Percentiles rank a stretch among this genome's conserved stretches.
These are phyloP conservation scores for Heteromormyrus szaboi DNA, from an alignment of 2,797 vertebrate species.

Conservation along the genomic window DNA sequence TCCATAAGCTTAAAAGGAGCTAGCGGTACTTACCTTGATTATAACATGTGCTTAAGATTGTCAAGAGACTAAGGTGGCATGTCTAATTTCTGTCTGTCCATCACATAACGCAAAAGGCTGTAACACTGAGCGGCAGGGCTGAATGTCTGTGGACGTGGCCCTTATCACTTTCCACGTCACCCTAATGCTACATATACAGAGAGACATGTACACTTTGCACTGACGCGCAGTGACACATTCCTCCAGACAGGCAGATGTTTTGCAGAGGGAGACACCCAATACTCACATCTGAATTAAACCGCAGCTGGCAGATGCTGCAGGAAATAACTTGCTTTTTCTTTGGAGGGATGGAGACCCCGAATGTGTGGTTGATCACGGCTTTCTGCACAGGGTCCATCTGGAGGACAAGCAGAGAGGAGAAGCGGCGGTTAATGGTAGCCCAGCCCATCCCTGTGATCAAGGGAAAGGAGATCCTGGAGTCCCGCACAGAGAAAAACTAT, in stretches of 20 bases:
- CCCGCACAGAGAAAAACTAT: background rate
- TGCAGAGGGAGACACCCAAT: slow-evolving; percentile 27
- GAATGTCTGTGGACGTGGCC: background rate
- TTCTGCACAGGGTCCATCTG: slow-evolving; percentile 99
- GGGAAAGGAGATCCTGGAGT: background rate
- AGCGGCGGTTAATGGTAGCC: slow-evolving; percentile 9
- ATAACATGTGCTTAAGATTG: slow-evolving; percentile 20
- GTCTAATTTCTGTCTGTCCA: slow-evolving; percentile 20
- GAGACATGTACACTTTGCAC: background rate
- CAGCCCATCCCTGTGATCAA: background rate
- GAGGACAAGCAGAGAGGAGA: slow-evolving; percentile 39
- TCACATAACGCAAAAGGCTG: background rate
- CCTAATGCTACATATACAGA: background rate
- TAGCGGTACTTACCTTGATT: slow-evolving; percentile 27
- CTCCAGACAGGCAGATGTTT: background rate
- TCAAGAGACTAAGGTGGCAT: slow-evolving; percentile 15
- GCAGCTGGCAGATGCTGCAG: slow-evolving; percentile 90
- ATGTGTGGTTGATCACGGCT: slow-evolving; percentile 97
- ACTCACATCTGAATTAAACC: slow-evolving; percentile 96
- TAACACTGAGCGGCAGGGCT: background rate
- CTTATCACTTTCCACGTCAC: slow-evolving; percentile 20
- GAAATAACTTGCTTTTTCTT: slow-evolving; percentile 94
- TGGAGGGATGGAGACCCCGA: slow-evolving; percentile 84
- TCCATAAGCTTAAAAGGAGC: slow-evolving; percentile 18
- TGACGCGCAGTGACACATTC: background rate